These are phyloP conservation scores for Oxygymnocypris stewartii DNA, from an alignment of 2,113 vertebrate genomes.

Conservation along the genomic window DNA sequence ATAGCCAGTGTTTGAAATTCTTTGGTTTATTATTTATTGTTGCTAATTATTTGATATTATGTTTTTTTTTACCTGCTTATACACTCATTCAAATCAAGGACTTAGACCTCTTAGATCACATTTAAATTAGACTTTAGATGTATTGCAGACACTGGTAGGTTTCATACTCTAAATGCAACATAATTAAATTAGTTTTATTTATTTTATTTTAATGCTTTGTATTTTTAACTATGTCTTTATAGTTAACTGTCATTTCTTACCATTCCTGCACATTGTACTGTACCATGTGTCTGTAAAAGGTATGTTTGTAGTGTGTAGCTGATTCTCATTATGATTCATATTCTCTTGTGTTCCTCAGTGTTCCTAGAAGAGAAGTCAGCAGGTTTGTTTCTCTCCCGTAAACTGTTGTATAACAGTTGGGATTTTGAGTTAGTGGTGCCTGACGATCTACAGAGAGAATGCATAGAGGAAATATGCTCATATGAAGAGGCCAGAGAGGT, in stretches of 20 bases:
- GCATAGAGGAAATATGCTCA: constrained; percentile 84
- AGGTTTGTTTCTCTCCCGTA: constrained; percentile 76
- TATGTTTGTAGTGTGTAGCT: neutral
- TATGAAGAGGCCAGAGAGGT: constrained; percentile 92
- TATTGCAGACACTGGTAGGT: neutral
- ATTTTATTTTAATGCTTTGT: neutral
- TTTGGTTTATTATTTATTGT: neutral
- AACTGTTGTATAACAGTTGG: constrained; percentile 81
- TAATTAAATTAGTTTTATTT: neutral
- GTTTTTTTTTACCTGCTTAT: neutral
- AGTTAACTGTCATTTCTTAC: neutral
- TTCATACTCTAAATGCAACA: neutral
- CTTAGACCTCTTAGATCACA: neutral
- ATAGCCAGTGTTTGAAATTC: neutral
- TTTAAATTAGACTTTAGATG: neutral
- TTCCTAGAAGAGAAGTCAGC: constrained; percentile 74
- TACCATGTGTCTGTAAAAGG: neutral
- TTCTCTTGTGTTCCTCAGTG: constrained; percentile 55
- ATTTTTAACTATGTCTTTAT: neutral
- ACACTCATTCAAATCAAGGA: neutral
- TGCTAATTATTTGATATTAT: neutral
- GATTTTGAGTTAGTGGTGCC: constrained; percentile 87
- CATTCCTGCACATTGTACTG: neutral
- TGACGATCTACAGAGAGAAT: constrained; percentile 86
- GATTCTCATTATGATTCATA: neutral